Base-by-base conservation (phyloP, 2,797 vertebrate genomes). In the Cygnus olor region DNA sequence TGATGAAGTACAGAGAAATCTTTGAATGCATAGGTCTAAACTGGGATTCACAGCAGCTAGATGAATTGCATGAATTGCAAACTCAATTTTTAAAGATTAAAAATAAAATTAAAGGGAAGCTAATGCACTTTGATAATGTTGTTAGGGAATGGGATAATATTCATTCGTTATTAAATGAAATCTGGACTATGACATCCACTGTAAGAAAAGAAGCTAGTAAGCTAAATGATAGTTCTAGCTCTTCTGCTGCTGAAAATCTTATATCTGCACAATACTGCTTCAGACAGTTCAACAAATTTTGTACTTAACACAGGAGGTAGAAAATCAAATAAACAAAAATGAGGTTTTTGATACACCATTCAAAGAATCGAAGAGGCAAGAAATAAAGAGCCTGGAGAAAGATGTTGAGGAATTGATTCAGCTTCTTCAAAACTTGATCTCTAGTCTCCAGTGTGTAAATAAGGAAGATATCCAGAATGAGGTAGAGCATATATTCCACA, bases 91-190 rank as follows among this genome's bases (percentile, higher is more conserved):
- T 72, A 32, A 90, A 93, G 90, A 94, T 96, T 30, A 93, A 96
- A 92, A 94, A 95, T 64, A 96, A 98, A 77, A 94, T 99, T 42
- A 95, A 98, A 76, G 94, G 80, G 47, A 98, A 97, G 94, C 97
- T 98, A 32, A 94, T 85, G 24, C 47, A 21, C 15, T 92, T 98
- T 76, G 96, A 98, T 66, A 81, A 71, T 27, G 96, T 98, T 93
- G 81, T 96, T 87, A 90, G 30, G 70, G 98, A 98, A 57, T 97
- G 97, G 10, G 95, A 98, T 89, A 97, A 88, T 38, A 98, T 98
- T 96, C 97, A 98, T 57, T 92, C 76, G 36, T 94, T 95, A 49
- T 97, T 98, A 68, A 97, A 97, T 95, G 90, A 97, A 54, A 82
- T 98, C 51, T 98, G 98, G 95, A 93, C 97, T 83, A 45, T 98